These are phyloP conservation scores for Rhombomys opimus DNA, from an alignment of 2,113 vertebrate genomes.

Conservation along the genomic window DNA sequence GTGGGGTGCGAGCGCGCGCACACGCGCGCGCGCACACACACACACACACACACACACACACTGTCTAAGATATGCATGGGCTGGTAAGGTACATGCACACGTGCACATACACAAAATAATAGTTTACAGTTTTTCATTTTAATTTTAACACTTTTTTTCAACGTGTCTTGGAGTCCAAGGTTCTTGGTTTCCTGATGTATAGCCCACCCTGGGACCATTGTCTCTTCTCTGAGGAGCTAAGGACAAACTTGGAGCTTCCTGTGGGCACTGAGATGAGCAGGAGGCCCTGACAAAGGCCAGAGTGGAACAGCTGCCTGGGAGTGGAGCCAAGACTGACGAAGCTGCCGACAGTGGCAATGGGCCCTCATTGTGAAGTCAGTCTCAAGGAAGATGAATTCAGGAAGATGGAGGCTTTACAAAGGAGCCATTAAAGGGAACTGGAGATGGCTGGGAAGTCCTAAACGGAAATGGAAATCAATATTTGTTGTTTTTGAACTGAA, in stretches of 20 bases:
- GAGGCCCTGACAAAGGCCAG: background rate
- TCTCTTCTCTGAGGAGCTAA: background rate
- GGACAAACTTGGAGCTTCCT: background rate
- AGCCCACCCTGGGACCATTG: background rate
- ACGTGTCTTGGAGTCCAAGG: background rate
- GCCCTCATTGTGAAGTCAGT: background rate
- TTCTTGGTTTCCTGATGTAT: background rate
- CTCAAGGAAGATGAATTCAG: slow-evolving; percentile 1
- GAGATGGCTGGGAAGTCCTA: background rate
- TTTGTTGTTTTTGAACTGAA: slow-evolving; percentile 25
- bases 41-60: background rate
- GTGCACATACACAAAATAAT: background rate
- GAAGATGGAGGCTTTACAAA: slow-evolving; percentile 20
- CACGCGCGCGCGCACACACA: background rate
- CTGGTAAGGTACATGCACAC: background rate
- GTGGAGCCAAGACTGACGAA: background rate
- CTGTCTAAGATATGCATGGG: background rate
- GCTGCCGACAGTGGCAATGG: background rate
- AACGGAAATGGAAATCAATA: background rate
- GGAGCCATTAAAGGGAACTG: background rate
- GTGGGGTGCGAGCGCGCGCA: too few relatives aligned
- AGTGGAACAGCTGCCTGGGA: background rate
- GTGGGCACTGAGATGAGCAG: background rate
- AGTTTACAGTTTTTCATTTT: background rate
- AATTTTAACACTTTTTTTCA: background rate